Evolutionary conservation across 1,140 invertebrate genomes (phyloP), one percentile per base, ranked within the genome.

Genomic region (Cardiocondyla obscurior): DNA sequence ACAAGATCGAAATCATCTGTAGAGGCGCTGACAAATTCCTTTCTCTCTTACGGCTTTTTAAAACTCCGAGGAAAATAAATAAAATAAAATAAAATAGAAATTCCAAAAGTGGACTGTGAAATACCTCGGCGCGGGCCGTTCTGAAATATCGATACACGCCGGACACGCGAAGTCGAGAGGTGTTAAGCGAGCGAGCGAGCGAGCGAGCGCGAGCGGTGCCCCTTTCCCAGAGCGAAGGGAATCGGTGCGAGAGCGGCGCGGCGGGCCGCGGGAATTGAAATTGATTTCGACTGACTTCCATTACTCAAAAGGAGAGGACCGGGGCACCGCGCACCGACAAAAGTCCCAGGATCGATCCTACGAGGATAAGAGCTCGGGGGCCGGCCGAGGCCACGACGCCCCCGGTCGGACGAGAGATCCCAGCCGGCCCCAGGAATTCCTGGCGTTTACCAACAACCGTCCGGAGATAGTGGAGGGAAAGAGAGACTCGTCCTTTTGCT

Each of bases 261-360:
- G 83, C 74, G 85, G 60, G 84, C 82, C 85, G 85, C 83, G 86
- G 89, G 88, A 90, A 90, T 91, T 90, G 89, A 91, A 91, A 91
- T 91, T 91, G 90, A 91, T 91, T 91, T 91, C 90, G 89, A 88
- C 86, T 85, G 87, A 90, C 85, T 91, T 91, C 89, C 90, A 91
- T 91, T 91, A 91, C 90, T 91, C 90, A 91, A 91, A 90, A 51
- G 86, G 79, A 81, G 85, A 85, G 83, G 79, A 85, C 79, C 85
- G 72, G 82, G 67, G 86, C 84, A 73, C 84, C 89, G 84, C 83
- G 90, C 85, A 91, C 90, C 90, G 90, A 91, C 90, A 91, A 91
- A 91, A 90, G 90, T 91, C 86, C 84, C 87, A 65, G 87, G 62
- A 88, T 79, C 87, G 90, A 91, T 91, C 90, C 82, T 89, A 76